These are phyloP conservation scores for Pollenia amentaria DNA, from an alignment of 2,888 invertebrate species.

Conservation along the genomic window DNA sequence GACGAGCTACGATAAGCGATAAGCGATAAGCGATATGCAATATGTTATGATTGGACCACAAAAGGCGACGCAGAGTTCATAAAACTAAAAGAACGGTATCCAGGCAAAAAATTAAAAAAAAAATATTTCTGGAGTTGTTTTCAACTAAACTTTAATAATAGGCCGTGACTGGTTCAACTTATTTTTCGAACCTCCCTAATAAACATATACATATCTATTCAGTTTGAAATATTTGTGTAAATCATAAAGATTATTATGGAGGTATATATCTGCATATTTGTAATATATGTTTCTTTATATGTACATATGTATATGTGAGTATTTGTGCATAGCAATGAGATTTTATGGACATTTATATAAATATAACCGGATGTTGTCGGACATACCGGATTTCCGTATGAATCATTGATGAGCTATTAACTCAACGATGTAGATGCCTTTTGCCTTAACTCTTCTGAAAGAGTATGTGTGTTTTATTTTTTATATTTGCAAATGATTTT, in stretches of 20 bases:
- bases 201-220: conserved; percentile 29
- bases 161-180: too few relatives aligned
- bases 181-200: too few relatives aligned
- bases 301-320: neutral
- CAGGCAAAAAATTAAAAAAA: too few relatives aligned
- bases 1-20: too few relatives aligned
- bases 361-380: conserved; percentile 82
- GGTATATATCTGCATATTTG: conserved; percentile 13
- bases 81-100: too few relatives aligned
- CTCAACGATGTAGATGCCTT: conserved; percentile 77
- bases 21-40: too few relatives aligned
- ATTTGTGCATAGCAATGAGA: conserved; percentile 18
- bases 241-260: conserved; percentile 42
- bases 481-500: conserved; percentile 59
- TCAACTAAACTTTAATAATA: too few relatives aligned
- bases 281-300: too few relatives aligned
- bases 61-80: too few relatives aligned
- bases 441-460: conserved; percentile 25
- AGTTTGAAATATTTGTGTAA: conserved; percentile 49
- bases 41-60: rapidly evolving
- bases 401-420: conserved; percentile 85
- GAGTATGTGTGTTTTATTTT: conserved; percentile 19
- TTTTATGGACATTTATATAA: conserved; percentile 28
- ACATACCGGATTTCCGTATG: conserved; percentile 84
- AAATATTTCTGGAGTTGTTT: too few relatives aligned